These are phyloP conservation scores for Hippopotamyrus pictus DNA, from an alignment of 2,797 vertebrate species.

Conservation along the genomic window DNA sequence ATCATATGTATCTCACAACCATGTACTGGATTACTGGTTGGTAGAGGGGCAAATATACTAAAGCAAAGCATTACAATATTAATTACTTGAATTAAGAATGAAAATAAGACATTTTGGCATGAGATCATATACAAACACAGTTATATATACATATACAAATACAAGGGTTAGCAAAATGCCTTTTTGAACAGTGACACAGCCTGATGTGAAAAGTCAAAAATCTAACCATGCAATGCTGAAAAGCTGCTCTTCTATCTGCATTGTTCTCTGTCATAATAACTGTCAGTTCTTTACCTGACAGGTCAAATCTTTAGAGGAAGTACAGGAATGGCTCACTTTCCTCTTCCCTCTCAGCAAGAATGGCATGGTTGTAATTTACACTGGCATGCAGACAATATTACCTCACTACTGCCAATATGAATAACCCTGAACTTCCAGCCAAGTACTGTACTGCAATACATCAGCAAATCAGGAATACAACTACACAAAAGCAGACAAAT, in stretches of 20 bases:
- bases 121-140: not conserved
- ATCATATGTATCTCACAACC: not conserved
- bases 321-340: not conserved
- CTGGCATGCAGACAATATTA: not conserved
- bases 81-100: not conserved
- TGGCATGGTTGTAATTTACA: not conserved
- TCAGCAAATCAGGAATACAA: not conserved
- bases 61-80: not conserved
- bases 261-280: not conserved
- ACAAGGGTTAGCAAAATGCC: not conserved
- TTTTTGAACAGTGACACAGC: not conserved
- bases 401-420: not conserved
- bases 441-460: not conserved
- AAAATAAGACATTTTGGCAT: not conserved
- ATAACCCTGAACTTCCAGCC: not conserved
- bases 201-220: not conserved
- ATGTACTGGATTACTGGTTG: not conserved
- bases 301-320: not conserved
- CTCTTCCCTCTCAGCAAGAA: not conserved
- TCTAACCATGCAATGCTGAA: not conserved
- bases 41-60: not conserved
- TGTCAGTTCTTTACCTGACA: not conserved
- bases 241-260: not conserved
- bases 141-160: not conserved
- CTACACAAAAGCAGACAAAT: not conserved